A percentile compares a stretch with the other conserved stretches of the same genome.
Evolutionary conservation across 2,888 invertebrate species (phyloP).

Genomic region (Morinoia aosen): DNA sequence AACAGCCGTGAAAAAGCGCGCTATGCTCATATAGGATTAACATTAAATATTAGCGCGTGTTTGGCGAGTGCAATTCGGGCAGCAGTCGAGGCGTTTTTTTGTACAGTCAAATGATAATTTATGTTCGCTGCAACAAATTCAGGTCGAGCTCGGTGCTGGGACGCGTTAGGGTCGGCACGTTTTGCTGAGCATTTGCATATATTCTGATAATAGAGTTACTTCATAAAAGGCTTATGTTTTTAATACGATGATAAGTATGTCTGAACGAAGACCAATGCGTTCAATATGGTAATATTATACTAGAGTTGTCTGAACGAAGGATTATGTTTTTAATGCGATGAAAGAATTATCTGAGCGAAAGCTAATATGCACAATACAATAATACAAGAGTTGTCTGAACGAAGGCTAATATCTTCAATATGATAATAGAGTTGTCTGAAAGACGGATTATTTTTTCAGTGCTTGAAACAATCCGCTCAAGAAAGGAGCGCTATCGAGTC

Average conservation of each 20-base stretch:
- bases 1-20: not conserved
- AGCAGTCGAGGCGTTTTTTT: not conserved
- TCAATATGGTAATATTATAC: not conserved
- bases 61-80: too few relatives aligned
- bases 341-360: too few relatives aligned
- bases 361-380: not conserved
- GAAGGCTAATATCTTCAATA: not conserved
- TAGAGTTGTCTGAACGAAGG: not conserved
- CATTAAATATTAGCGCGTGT: too few relatives aligned
- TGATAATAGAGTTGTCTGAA: not conserved
- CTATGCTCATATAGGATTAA: not conserved
- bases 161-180: too few relatives aligned
- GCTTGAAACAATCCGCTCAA: not conserved
- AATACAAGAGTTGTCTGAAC: not conserved
- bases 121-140: too few relatives aligned
- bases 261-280: not conserved
- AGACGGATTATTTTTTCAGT: not conserved
- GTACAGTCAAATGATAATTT: not conserved
- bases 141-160: too few relatives aligned
- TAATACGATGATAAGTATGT: not conserved
- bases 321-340: too few relatives aligned
- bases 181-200: too few relatives aligned
- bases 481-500: not conserved
- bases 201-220: too few relatives aligned
- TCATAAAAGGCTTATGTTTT: too few relatives aligned